Conservation (phyloP, 1,140 invertebrate genomes). For the Hylaeus volcanicus region DNA sequence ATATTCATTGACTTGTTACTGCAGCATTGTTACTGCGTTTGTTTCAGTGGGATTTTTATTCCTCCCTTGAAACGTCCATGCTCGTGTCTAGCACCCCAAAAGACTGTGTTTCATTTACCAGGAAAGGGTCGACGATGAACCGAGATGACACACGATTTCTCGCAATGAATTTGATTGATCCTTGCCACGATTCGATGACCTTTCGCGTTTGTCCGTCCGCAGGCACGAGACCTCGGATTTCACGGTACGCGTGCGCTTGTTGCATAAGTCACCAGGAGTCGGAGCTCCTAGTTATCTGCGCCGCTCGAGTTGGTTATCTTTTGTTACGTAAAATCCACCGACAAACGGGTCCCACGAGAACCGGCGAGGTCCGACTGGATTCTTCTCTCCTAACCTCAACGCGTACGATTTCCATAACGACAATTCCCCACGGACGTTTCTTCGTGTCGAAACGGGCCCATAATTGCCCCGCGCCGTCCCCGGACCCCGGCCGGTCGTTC, state of each 20-base stretch:
- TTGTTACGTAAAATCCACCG: slow-evolving; percentile 56
- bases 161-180: neutral
- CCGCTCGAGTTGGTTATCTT: slow-evolving; percentile 44
- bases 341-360: slow-evolving; percentile 55
- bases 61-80: too few species aligned
- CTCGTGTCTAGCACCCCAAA: too few species aligned
- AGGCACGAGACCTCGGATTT: neutral
- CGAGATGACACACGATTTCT: neutral
- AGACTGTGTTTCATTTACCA: too few species aligned
- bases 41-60: too few species aligned
- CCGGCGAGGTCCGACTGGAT: slow-evolving; percentile 16
- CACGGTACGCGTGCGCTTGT: neutral
- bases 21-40: too few species aligned
- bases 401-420: slow-evolving; percentile 35
- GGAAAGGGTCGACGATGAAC: too few species aligned
- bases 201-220: neutral
- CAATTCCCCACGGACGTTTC: slow-evolving; percentile 4
- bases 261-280: slow-evolving; percentile 39
- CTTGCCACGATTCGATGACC: slow-evolving; percentile 4
- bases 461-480: slow-evolving; percentile 23
- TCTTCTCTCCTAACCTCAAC: slow-evolving; percentile 21
- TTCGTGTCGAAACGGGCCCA: slow-evolving; percentile 26
- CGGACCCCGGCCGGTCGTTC: neutral
- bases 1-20: too few species aligned
- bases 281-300: slow-evolving; percentile 50